A percentile compares a stretch with the other conserved stretches of the same genome.
These are phyloP conservation scores for Drosophila hydei DNA, from an alignment of 1,140 invertebrate species.

Conservation along the genomic window DNA sequence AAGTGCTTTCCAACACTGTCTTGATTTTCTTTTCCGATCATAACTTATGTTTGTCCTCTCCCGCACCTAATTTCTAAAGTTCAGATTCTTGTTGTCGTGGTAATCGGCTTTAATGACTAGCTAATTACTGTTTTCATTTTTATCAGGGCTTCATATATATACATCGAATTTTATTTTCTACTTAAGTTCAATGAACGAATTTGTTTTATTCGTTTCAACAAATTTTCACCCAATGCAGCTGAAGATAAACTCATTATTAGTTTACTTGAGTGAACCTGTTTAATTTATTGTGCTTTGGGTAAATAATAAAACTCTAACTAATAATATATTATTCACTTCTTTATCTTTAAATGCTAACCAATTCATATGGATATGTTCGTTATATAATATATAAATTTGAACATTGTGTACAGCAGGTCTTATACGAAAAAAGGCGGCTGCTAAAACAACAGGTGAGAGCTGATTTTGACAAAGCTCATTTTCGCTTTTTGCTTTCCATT, in stretches of 20 bases:
- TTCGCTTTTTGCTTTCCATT: conserved; percentile 13
- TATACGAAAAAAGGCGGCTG: conserved; percentile 75
- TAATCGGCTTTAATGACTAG: conserved; percentile 48
- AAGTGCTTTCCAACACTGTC: conserved; percentile 16
- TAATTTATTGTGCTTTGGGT: not conserved
- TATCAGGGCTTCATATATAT: too few relatives aligned
- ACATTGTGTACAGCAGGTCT: conserved; percentile 60
- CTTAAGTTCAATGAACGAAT: too few relatives aligned
- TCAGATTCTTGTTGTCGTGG: conserved; percentile 1
- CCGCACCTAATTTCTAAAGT: conserved; percentile 17
- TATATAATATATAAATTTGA: not conserved
- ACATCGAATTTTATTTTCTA: too few relatives aligned
- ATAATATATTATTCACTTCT: not conserved
- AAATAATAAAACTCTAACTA: not conserved
- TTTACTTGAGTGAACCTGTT: not conserved
- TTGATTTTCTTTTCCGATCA: conserved; percentile 67
- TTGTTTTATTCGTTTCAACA: too few relatives aligned
- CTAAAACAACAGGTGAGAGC: conserved; percentile 30
- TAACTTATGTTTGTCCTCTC: conserved; percentile 50
- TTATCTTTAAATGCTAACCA: conserved; percentile 33
- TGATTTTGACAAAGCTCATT: conserved; percentile 14
- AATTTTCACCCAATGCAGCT: too few relatives aligned
- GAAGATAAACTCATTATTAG: too few relatives aligned
- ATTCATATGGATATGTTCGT: conserved; percentile 5
- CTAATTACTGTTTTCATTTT: conserved; percentile 20